phyloP scores from a whole-genome alignment of 2,113 vertebrate species.

The Sphyrna mokarran region DNA sequence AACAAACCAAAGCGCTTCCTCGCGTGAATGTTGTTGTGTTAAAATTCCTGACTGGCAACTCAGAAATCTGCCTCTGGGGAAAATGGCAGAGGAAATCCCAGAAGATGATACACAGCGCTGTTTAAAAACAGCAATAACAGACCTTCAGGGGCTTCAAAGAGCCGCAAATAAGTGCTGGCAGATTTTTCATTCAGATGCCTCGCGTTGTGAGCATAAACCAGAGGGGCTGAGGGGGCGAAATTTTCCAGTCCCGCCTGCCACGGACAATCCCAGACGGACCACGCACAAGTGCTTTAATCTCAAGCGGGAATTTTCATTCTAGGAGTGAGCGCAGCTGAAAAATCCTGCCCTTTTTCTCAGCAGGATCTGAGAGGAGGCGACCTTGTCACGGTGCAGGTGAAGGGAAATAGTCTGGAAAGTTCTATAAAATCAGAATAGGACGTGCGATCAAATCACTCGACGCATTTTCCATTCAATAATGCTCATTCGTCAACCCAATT shows the following conservation, averaged over 20 bases:
- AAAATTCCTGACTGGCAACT: neutral
- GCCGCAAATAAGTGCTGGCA: neutral
- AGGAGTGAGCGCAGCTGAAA: no score
- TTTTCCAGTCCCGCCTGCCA: no score
- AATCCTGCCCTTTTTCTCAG: no score
- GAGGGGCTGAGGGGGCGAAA: neutral
- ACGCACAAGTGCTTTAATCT: no score
- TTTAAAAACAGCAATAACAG: neutral
- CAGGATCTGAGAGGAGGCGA: no score
- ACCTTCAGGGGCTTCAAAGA: neutral
- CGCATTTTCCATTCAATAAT: neutral
- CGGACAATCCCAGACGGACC: no score
- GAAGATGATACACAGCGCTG: neutral
- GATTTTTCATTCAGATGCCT: neutral
- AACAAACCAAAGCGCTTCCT: neutral
- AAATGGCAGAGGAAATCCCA: neutral
- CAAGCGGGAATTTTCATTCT: no score
- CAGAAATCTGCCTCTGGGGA: neutral
- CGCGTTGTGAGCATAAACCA: neutral
- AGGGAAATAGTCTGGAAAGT: neutral
- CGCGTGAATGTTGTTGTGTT: no score
- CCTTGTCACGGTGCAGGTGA: neutral
- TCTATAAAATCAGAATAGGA: neutral
- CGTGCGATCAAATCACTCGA: neutral
- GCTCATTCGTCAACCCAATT: no score